Conservation (phyloP, 2,797 vertebrate species). For the Orestias chungarensis region DNA sequence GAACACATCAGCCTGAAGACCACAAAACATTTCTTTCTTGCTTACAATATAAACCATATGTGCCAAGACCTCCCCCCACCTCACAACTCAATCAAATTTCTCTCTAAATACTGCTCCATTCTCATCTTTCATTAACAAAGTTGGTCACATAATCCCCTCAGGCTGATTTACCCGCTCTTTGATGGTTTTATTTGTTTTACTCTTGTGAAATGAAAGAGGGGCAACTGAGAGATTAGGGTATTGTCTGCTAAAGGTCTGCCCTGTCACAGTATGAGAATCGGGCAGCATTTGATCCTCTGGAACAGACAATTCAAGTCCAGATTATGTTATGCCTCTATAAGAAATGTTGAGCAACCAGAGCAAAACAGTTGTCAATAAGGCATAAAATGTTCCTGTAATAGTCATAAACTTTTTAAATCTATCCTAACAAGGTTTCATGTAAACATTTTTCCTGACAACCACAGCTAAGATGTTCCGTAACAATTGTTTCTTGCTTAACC, state of each 20-base stretch:
- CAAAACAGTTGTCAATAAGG: slow-evolving; percentile 28
- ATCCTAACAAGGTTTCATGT: neutral
- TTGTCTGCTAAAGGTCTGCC: slow-evolving; percentile 37
- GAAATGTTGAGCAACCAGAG: slow-evolving; percentile 29
- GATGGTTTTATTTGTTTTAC: slow-evolving; percentile 19
- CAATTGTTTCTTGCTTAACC: neutral
- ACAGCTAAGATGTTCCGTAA: neutral
- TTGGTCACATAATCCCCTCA: slow-evolving; percentile 17
- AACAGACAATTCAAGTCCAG: slow-evolving; percentile 35
- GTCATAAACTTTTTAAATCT: neutral
- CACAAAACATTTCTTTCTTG: slow-evolving; percentile 33
- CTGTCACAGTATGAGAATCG: slow-evolving; percentile 57
- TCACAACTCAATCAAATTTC: slow-evolving; percentile 9
- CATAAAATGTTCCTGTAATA: too few species aligned
- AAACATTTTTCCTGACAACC: neutral
- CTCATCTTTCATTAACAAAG: slow-evolving; percentile 1
- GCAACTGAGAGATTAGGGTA: slow-evolving; percentile 33
- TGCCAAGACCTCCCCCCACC: slow-evolving; percentile 28
- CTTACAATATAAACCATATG: slow-evolving; percentile 54
- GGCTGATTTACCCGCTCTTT: slow-evolving; percentile 11
- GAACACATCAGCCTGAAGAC: slow-evolving; percentile 36
- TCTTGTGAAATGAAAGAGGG: slow-evolving; percentile 8
- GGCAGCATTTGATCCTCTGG: slow-evolving; percentile 47
- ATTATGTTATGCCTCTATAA: slow-evolving; percentile 34
- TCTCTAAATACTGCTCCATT: neutral